A percentile compares a stretch with the other conserved stretches of the same genome.
Conservation (phyloP, 1,140 invertebrate species). For the Hyles vespertilio region DNA sequence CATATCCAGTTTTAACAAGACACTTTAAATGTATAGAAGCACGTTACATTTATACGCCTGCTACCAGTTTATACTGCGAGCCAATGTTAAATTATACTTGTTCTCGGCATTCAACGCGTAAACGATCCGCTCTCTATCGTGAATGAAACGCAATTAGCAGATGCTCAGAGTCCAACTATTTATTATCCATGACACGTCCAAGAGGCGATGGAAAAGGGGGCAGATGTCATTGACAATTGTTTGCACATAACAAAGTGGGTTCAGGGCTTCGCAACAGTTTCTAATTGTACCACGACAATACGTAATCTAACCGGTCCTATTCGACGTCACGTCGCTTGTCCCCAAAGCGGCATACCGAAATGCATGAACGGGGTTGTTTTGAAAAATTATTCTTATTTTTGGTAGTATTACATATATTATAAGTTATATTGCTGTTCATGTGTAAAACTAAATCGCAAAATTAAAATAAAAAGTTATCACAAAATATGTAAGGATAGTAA, state of each 20-base stretch:
- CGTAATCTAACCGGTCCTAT: conserved; percentile 70
- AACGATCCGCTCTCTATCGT: conserved; percentile 5
- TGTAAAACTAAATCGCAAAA: too few species aligned
- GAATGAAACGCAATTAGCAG: conserved; percentile 50
- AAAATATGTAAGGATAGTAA: too few species aligned
- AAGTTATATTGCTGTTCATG: too few species aligned
- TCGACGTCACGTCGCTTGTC: conserved; percentile 50
- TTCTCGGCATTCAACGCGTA: neutral
- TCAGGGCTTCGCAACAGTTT: conserved; percentile 58
- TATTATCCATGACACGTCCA: conserved; percentile 22
- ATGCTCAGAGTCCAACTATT: conserved; percentile 24
- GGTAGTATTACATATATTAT: too few species aligned
- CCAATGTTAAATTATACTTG: conserved; percentile 4
- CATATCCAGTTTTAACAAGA: too few species aligned
- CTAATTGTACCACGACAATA: conserved; percentile 70
- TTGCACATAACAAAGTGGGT: conserved; percentile 62
- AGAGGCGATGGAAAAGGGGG: conserved; percentile 23
- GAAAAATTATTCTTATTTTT: too few species aligned
- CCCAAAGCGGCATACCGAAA: conserved; percentile 17
- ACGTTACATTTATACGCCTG: too few species aligned
- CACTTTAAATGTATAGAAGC: too few species aligned
- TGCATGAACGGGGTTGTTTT: conserved; percentile 20
- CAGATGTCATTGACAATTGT: conserved; percentile 60
- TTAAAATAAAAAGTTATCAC: too few species aligned
- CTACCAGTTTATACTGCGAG: too few species aligned